Base-by-base conservation (phyloP, 1,140 invertebrate species). In the Drosophila sturtevanti region DNA sequence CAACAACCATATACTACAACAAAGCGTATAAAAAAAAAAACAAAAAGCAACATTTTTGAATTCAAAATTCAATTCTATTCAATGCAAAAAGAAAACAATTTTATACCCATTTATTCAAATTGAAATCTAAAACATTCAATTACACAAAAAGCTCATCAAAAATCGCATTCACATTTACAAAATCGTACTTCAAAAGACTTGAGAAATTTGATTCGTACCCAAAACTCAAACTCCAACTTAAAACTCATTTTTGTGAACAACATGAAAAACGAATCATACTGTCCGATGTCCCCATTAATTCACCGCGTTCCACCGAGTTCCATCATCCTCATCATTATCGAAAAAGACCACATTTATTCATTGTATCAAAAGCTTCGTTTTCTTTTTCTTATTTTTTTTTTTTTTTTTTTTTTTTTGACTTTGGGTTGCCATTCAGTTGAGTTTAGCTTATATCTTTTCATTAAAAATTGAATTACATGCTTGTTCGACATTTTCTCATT, bases 21-120 rank as follows among this genome's bases (percentile, higher is more conserved):
- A 54, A 68, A 63, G 38, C 73, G 68, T 80, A 48, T 10, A 16
- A 21, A 48, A 48, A 48, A 7, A 16, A 41, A 24, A 54, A 22
- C 22, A n/a, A 18, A 69, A 72, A 79, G n/a, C 79, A 79, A 76
- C 62, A 71, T 79, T 59, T 79, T 76, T 63, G 77, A 72, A 86
- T 63, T 65, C 73, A 86, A 85, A 34, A 59, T 74, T 54, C 56
- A 64, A 68, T 72, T 65, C 51, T 7, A 14, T 18, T 59, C 41
- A 59, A 74, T 38, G 61, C 44, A 63, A 68, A 75, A 10, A 21
- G 10, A 52, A 55, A 10, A 21, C 12, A 52, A 55, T 54, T 55
- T 55, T 64, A 27, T 63, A 52, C 41, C 41, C 64, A 68, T 59
- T 54, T 60, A 72, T 65, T 34, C 14, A 51, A 71, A 73, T 72